Evolutionary conservation across 1,140 invertebrate species (phyloP), one percentile per base, ranked within the genome.

Genomic region (Lepidurus packardi): DNA sequence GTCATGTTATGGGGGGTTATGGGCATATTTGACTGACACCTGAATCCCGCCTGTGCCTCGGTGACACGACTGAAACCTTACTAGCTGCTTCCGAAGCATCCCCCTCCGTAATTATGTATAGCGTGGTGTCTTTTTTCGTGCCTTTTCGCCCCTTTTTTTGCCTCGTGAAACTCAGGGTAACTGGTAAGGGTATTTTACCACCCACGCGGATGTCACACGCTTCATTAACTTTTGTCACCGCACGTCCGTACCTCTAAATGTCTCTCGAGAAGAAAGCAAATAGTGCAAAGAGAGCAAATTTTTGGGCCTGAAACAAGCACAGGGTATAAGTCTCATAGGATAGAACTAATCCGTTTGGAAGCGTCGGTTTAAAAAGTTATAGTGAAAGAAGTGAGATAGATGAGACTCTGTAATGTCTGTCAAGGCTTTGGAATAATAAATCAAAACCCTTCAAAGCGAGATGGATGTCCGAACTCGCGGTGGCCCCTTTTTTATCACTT

Each of bases 211-310:
- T 8, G 53, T 65, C 53, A 65, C 16, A 65, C 53, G 53, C 53
- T 65, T 65, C 53, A 65, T 65, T 65, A 65, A 65, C 53, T 65
- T 65, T 65, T 65, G 53, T 65, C 53, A 65, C 53, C 53, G 53
- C 53, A 21, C 53, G 53, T 65, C 53, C 21, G 53, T 65, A 65
- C 53, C 21, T 65, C 13, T 65, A 65, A 65, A 65, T 21, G 53
- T 16, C 21, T 65, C 53, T 65, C 21, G 1, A n/a, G 53, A 65
- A 65, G 16, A 34, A 34, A 34, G 34, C 34, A 34, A 34, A 34
- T 34, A 34, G 25, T 34, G 25, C 25, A 34, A 34, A 34, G 34
- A 34, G 34, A 34, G 34, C 3, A 34, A 2, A 4, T 34, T 4
- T 2, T 34, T 34, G 34, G 34, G 34, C 34, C 34, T 34, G 4